Evolutionary conservation across 2,113 vertebrate species (phyloP).

Genomic region (Eudyptes chrysolophus): DNA sequence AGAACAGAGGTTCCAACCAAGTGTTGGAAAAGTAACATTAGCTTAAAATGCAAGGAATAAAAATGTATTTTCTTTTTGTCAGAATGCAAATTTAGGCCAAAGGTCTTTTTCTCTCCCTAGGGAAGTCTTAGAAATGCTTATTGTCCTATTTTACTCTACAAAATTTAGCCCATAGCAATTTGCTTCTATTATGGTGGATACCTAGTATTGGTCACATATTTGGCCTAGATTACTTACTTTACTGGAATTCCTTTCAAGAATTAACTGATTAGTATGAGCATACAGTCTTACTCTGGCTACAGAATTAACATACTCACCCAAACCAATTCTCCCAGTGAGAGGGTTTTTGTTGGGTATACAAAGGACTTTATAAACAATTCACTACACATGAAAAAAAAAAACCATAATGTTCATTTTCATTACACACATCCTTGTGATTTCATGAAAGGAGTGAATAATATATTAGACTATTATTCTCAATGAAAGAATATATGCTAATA

Average conservation of each 20-base stretch:
- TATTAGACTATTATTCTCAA: not conserved
- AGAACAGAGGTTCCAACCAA: not conserved
- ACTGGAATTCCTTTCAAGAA: not conserved
- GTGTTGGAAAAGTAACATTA: not conserved
- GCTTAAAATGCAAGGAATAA: not conserved
- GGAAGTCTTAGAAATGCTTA: not conserved
- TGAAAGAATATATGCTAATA: not conserved
- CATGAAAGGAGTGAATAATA: not conserved
- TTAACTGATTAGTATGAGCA: constrained; percentile 8
- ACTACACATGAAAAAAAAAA: not conserved
- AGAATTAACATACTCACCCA: not conserved
- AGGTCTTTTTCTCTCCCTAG: not conserved
- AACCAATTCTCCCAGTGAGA: not conserved
- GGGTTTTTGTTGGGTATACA: not conserved
- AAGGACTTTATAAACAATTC: not conserved
- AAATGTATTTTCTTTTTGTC: not conserved
- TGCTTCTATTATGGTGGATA: not conserved
- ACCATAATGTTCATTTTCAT: not conserved
- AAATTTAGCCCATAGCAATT: not conserved
- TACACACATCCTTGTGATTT: not conserved
- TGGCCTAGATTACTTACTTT: not conserved
- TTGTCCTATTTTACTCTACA: not conserved
- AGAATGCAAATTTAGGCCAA: not conserved
- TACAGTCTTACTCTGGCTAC: not conserved
- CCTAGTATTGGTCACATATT: not conserved